Base-by-base conservation (phyloP, 92 coral and sea anemone species). In the Zoanthus gigantus region DNA sequence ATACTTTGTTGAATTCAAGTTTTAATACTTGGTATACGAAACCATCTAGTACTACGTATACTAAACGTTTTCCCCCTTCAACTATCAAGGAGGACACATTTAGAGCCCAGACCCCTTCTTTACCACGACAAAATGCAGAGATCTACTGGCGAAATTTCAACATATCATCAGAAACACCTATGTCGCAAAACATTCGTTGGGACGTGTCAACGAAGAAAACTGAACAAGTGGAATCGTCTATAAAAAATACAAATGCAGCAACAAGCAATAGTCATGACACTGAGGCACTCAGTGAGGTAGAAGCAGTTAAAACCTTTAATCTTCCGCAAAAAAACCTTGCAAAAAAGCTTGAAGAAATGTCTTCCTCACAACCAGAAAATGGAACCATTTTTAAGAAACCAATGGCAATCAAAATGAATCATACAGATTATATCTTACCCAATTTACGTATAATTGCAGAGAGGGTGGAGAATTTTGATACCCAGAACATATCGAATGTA, bases 371-470 rank as follows among this genome's bases (percentile, higher is more conserved):
- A 45, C 85, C n/a, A 6, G 58, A 29, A 44, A 17, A 63, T 17
- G 69, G 44, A 14, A 23, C 28, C 61, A 23, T 18, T 48, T 13
- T 18, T 47, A 68, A 47, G 18, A 34, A 12, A 14, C 63, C 10
- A 2, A 1, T 78, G 14, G 17, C 83, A 60, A 9, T 48, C 57
- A 0, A 52, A 12, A 77, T 18, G 23, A 77, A 48, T 29, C 46
- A 77, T 2, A 50, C n/a, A 13, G 44, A 54, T 13, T 32, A 31
- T 12, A 28, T 52, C 7, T 54, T 54, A 53, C 82, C 82, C 3
- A 77, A 15, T 77, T 23, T 77, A 15, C 82, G 82, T 53, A 42
- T 77, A 23, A 30, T 77, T 23, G 82, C 53, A 5, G 82, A 77
- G 82, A 53, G 46, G 45, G 57, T 50, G 32, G 47, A 9, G 23